Conservation (phyloP, 2,888 invertebrate species). For the Machimus rusticus region DNA sequence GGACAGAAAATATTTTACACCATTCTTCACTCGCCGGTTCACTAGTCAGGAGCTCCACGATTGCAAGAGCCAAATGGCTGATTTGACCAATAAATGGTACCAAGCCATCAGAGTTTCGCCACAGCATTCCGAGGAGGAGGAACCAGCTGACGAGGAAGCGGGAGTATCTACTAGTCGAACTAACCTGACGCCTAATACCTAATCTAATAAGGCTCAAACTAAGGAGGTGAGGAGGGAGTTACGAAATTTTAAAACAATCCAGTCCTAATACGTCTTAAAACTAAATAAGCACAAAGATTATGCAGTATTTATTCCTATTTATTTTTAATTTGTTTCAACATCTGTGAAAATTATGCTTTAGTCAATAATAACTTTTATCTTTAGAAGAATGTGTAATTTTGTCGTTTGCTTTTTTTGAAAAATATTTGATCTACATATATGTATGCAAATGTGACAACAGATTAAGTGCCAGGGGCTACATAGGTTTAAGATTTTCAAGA, state of each 20-base stretch:
- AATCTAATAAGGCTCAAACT: not conserved
- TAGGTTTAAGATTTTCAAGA: not conserved
- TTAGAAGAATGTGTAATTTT: not conserved
- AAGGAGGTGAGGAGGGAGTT: not conserved
- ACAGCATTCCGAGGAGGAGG: constrained; percentile 83
- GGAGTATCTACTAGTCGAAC: constrained; percentile 9
- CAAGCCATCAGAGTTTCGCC: constrained; percentile 92
- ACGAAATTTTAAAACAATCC: not conserved
- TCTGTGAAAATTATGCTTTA: not conserved
- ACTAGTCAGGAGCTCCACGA: constrained; percentile 96
- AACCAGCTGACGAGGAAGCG: constrained; percentile 45
- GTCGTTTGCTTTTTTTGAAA: not conserved
- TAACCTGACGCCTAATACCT: not conserved
- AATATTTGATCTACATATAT: not conserved
- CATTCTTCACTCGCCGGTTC: constrained; percentile 94
- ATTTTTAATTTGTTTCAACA: not conserved
- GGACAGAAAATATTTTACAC: constrained; percentile 92
- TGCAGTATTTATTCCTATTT: not conserved
- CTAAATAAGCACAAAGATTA: not conserved
- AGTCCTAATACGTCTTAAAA: not conserved
- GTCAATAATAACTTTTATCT: not conserved
- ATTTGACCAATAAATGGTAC: constrained; percentile 96
- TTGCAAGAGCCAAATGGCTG: constrained; percentile 96
- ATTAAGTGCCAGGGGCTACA: not conserved
- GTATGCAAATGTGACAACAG: constrained; percentile 16